Conservation (phyloP, 2,888 invertebrate species). For the Colletes collaris region DNA sequence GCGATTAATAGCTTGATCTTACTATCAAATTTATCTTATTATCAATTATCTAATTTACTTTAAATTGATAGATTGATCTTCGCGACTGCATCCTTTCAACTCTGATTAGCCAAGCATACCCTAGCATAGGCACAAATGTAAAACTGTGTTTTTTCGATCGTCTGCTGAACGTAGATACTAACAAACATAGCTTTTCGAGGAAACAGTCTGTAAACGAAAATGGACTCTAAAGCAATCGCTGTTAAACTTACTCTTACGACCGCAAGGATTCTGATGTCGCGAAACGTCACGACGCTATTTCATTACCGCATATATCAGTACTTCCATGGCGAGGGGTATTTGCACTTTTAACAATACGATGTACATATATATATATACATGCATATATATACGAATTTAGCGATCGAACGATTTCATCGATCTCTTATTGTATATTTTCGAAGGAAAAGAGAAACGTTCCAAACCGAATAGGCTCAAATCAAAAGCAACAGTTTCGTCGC, state of each 20-base stretch:
- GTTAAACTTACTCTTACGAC: slow-evolving; percentile 52
- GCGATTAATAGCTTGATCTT: not conserved
- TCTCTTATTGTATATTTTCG: slow-evolving; percentile 41
- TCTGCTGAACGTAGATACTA: slow-evolving; percentile 46
- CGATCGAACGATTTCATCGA: slow-evolving; percentile 39
- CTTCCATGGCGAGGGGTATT: slow-evolving; percentile 65
- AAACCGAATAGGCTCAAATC: slow-evolving; percentile 15
- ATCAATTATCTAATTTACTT: slow-evolving; percentile 37
- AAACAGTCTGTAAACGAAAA: slow-evolving; percentile 57
- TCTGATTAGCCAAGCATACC: slow-evolving; percentile 42
- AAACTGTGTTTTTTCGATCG: slow-evolving; percentile 48
- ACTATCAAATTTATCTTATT: slow-evolving; percentile 46
- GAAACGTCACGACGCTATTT: slow-evolving; percentile 31
- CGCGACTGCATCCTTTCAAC: slow-evolving; percentile 38
- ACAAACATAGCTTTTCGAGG: slow-evolving; percentile 36
- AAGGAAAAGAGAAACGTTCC: slow-evolving; percentile 14
- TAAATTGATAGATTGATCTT: slow-evolving; percentile 28
- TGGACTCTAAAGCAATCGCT: slow-evolving; percentile 66
- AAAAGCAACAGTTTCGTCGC: slow-evolving; percentile 21
- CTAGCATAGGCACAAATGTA: slow-evolving; percentile 51
- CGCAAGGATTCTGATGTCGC: slow-evolving; percentile 31
- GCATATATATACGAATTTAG: slow-evolving; percentile 44
- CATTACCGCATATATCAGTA: slow-evolving; percentile 46
- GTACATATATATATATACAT: slow-evolving; percentile 29
- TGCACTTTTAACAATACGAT: slow-evolving; percentile 38